phyloP scores from a whole-genome alignment of 1,140 invertebrate species.

The Spodoptera litura region DNA sequence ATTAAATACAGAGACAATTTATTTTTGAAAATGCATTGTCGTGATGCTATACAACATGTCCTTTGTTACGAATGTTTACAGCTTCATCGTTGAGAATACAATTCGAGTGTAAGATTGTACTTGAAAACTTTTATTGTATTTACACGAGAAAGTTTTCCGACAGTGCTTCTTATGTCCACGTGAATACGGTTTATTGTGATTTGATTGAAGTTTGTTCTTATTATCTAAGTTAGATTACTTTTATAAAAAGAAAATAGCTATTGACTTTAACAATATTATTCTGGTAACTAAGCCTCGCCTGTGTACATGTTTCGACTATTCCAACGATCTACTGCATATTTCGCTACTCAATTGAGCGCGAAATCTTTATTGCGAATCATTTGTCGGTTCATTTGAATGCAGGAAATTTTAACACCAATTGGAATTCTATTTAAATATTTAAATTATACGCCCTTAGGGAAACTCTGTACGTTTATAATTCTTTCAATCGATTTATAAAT shows the following conservation, averaged over 20 bases:
- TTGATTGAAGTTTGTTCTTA: conserved; percentile 3
- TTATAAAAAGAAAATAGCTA: too few relatives aligned
- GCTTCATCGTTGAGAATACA: neutral
- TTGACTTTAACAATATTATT: too few relatives aligned
- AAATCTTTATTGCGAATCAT: conserved; percentile 8
- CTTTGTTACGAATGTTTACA: conserved; percentile 1
- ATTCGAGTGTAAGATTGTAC: neutral
- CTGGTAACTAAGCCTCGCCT: too few relatives aligned
- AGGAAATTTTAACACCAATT: neutral
- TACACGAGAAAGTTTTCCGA: neutral
- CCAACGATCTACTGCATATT: neutral
- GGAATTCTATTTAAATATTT: neutral
- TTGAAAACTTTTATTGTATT: neutral
- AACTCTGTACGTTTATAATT: conserved; percentile 7
- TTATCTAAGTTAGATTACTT: neutral
- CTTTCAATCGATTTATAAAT: conserved; percentile 8
- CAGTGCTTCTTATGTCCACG: neutral
- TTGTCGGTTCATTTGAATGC: neutral
- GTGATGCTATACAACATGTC: neutral
- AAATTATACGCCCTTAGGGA: neutral
- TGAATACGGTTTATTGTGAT: neutral
- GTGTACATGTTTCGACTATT: too few relatives aligned
- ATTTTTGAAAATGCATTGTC: neutral
- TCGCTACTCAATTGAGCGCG: neutral
- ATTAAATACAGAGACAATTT: neutral